A percentile compares a stretch with the other conserved stretches of the same genome.
phyloP scores from a whole-genome alignment of 2,113 vertebrate genomes.

The Dendropsophus ebraccatus region DNA sequence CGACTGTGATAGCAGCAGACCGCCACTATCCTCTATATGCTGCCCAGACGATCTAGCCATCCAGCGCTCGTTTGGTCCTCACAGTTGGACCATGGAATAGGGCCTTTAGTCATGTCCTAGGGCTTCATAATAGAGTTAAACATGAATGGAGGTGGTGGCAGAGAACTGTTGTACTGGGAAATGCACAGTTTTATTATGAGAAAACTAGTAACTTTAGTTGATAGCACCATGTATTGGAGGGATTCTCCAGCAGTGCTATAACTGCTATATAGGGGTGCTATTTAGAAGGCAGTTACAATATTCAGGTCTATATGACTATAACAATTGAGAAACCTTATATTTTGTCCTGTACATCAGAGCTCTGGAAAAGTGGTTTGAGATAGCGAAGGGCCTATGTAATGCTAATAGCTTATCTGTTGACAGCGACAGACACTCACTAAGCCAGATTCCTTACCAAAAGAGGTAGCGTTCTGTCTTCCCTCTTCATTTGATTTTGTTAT shows the following conservation, averaged over 20 bases:
- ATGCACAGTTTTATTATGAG: no score
- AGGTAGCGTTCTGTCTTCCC: constrained; percentile 61
- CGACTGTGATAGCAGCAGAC: no score
- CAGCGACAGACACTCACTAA: constrained; percentile 64
- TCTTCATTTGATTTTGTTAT: constrained; percentile 59
- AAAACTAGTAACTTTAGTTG: no score
- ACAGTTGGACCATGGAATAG: no score
- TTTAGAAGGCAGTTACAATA: background rate
- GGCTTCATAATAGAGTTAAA: no score
- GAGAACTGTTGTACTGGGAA: no score
- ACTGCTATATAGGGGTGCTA: background rate
- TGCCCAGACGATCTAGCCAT: no score
- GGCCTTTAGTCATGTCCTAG: no score
- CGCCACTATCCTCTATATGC: no score
- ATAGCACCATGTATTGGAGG: background rate
- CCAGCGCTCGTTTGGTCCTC: no score
- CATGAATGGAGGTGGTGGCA: no score
- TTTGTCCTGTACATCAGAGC: background rate
- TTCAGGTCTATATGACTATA: background rate
- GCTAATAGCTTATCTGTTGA: constrained; percentile 65
- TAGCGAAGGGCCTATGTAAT: constrained; percentile 60
- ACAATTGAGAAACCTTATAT: background rate
- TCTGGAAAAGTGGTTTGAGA: background rate
- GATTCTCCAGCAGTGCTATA: background rate
- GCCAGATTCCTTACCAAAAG: constrained; percentile 80